A percentile compares a stretch with the other conserved stretches of the same genome.
These are phyloP conservation scores for Nemopilema nomurai DNA, from an alignment of 30 jellyfish, hydroid and myxozoan genomes.

Conservation along the genomic window DNA sequence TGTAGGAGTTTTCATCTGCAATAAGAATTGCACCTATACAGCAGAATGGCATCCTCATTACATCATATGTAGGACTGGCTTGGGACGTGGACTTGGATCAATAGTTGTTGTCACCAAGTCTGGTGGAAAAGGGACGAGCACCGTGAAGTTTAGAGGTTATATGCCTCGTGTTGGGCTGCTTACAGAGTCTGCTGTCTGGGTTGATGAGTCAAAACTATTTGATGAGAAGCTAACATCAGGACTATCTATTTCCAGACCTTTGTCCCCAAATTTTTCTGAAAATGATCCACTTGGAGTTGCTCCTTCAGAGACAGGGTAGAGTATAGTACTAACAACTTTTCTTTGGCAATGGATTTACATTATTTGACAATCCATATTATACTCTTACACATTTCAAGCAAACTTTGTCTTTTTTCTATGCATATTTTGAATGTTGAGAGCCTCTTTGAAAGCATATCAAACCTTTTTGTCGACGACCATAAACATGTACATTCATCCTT, in stretches of 20 bases:
- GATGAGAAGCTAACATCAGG: slow-evolving; percentile 95
- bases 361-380: no score
- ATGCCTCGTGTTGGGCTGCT: slow-evolving; percentile 97
- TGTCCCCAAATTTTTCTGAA: slow-evolving; percentile 64
- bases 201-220: slow-evolving; percentile 93
- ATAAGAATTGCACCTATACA: slow-evolving; percentile 86
- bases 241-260: slow-evolving; percentile 70
- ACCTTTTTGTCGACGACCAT: no score
- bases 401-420: no score
- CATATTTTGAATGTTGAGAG: no score
- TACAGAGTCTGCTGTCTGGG: slow-evolving; percentile 98
- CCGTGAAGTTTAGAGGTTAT: slow-evolving; percentile 88
- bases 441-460: no score
- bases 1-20: slow-evolving; percentile 89
- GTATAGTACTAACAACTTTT: background rate
- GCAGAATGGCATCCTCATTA: slow-evolving; percentile 94
- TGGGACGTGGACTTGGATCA: slow-evolving; percentile 88
- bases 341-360: background rate
- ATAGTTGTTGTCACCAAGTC: slow-evolving; percentile 88
- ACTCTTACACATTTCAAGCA: no score
- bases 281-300: slow-evolving; percentile 97
- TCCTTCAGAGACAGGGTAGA: slow-evolving; percentile 97
- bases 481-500: no score
- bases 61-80: slow-evolving; percentile 89
- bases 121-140: slow-evolving; percentile 93